These are phyloP conservation scores for Paramisgurnus dabryanus DNA, from an alignment of 2,113 vertebrate genomes.

Conservation along the genomic window DNA sequence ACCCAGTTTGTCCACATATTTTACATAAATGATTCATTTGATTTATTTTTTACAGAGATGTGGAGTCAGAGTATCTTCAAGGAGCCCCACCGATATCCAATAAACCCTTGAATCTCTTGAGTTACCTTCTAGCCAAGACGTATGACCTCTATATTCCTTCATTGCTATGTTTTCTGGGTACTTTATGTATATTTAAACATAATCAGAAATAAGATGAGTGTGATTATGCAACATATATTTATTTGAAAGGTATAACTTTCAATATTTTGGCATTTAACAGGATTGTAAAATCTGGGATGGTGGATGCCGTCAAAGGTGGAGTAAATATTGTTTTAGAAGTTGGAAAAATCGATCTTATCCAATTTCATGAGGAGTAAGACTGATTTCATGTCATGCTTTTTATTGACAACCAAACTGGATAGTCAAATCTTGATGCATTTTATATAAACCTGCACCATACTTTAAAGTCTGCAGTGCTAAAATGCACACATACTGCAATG, in stretches of 20 bases:
- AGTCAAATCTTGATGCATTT: neutral
- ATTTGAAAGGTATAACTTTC: too few relatives aligned
- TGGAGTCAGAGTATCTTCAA: conserved; percentile 12
- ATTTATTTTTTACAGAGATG: conserved; percentile 13
- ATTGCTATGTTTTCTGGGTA: neutral
- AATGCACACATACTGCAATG: too few relatives aligned
- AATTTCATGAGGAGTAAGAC: conserved; percentile 24
- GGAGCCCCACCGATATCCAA: neutral
- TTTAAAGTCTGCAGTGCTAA: too few relatives aligned
- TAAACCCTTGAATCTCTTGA: conserved; percentile 9
- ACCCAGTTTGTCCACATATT: neutral
- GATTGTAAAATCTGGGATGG: neutral
- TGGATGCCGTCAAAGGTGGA: neutral
- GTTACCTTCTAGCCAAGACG: conserved; percentile 10
- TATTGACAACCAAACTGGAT: neutral
- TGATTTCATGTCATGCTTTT: neutral
- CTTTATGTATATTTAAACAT: too few relatives aligned
- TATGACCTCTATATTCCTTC: neutral
- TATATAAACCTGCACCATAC: neutral
- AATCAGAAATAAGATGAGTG: neutral
- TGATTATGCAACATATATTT: neutral
- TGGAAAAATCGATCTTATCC: conserved; percentile 2
- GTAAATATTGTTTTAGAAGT: neutral
- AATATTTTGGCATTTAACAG: conserved; percentile 26
- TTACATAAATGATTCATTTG: neutral